Conservation (phyloP, 2,113 vertebrate genomes). For the Propithecus coquereli region DNA sequence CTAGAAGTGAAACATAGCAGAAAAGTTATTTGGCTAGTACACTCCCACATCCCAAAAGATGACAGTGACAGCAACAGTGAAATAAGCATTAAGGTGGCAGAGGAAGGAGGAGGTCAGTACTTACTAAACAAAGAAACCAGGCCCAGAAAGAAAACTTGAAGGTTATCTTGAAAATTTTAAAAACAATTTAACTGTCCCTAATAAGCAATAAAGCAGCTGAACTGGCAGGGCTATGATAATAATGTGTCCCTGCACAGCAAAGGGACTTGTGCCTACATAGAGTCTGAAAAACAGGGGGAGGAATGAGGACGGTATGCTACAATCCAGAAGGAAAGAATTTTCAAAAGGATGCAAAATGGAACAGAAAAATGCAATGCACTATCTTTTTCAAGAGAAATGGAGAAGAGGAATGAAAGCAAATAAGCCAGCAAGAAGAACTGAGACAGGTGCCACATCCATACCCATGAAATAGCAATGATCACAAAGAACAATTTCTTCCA, state of each 20-base stretch:
- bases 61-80: background rate
- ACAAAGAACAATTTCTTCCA: slow-evolving; percentile 33
- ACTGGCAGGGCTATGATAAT: background rate
- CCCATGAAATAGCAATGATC: slow-evolving; percentile 36
- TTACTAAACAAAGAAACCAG: slow-evolving; percentile 17
- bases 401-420: background rate
- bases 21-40: background rate
- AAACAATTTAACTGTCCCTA: slow-evolving; percentile 27
- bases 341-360: background rate
- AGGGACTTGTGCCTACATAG: background rate
- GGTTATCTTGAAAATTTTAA: background rate
- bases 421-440: slow-evolving; percentile 6
- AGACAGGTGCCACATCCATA: slow-evolving; percentile 65
- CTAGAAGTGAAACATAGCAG: background rate
- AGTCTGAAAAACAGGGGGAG: background rate
- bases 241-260: background rate
- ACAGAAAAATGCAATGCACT: background rate
- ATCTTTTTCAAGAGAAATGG: background rate
- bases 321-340: background rate
- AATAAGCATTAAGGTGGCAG: background rate
- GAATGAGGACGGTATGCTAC: background rate
- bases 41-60: background rate
- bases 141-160: background rate
- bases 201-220: background rate
- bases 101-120: background rate